Evolutionary conservation across 2,797 vertebrate species (phyloP).

Genomic region (Myiotriccus ornatus): DNA sequence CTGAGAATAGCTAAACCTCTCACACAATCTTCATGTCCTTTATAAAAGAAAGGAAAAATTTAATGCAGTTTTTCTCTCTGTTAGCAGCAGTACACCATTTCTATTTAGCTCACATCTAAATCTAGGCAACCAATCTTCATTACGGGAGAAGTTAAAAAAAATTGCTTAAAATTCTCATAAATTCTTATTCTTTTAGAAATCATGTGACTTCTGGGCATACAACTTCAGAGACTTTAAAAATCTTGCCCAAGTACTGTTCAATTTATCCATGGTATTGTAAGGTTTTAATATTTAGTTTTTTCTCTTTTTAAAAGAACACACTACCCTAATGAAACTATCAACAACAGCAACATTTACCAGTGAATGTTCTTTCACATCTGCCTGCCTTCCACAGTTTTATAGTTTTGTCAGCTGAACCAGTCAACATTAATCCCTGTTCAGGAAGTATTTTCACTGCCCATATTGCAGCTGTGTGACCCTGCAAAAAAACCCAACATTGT

Average conservation of each 20-base stretch:
- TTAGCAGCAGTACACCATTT: neutral
- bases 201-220: neutral
- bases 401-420: slow-evolving; percentile 95
- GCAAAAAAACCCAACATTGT: neutral
- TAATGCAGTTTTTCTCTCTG: neutral
- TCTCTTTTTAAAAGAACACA: neutral
- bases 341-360: slow-evolving; percentile 74
- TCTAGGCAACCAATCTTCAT: neutral
- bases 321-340: neutral
- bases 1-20: slow-evolving; percentile 91
- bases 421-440: slow-evolving; percentile 95
- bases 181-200: neutral
- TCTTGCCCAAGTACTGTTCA: neutral
- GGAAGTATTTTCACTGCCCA: slow-evolving; percentile 95
- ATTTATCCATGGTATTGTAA: neutral
- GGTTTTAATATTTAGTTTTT: neutral
- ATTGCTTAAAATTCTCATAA: neutral
- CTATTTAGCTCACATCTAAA: neutral
- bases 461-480: slow-evolving; percentile 95
- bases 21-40: slow-evolving; percentile 97
- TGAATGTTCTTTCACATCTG: slow-evolving; percentile 89
- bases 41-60: neutral
- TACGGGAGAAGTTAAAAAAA: neutral
- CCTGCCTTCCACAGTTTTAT: slow-evolving; percentile 97
- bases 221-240: neutral